phyloP scores from a whole-genome alignment of 2,797 vertebrate genomes.

The Bradypodion ventrale region DNA sequence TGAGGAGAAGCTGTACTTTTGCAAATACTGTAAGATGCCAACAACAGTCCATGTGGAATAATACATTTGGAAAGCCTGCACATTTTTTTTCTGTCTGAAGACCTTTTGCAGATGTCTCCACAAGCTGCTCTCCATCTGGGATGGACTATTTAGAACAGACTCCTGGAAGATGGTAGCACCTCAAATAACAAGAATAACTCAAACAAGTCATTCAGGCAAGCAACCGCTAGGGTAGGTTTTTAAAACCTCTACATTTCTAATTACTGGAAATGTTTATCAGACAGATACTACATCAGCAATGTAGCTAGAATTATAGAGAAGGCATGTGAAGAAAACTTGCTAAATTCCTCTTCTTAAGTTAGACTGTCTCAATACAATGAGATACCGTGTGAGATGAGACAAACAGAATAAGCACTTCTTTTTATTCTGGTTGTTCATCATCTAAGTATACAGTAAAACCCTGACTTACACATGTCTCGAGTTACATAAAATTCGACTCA shows the following conservation, averaged over 20 bases:
- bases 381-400: too few species aligned
- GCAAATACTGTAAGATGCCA: conserved; percentile 52
- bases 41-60: conserved; percentile 54
- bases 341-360: too few species aligned
- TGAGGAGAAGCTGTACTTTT: conserved; percentile 5
- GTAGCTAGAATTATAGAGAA: conserved; percentile 32
- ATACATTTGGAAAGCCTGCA: conserved; percentile 58
- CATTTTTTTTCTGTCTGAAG: conserved; percentile 50
- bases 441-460: too few species aligned
- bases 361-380: too few species aligned
- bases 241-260: conserved; percentile 57
- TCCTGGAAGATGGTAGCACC: conserved; percentile 59
- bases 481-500: too few species aligned
- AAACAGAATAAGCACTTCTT: too few species aligned
- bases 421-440: too few species aligned
- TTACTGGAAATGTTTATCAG: conserved; percentile 55
- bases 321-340: too few species aligned
- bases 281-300: conserved; percentile 56
- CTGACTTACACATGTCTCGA: too few species aligned
- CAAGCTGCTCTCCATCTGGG: conserved; percentile 53
- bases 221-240: conserved; percentile 43
- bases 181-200: conserved; percentile 18
- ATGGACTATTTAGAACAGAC: conserved; percentile 57
- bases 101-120: conserved; percentile 69
- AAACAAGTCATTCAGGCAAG: conserved; percentile 52